phyloP scores from a whole-genome alignment of 2,113 vertebrate genomes.

The Chrysochloris asiatica region DNA sequence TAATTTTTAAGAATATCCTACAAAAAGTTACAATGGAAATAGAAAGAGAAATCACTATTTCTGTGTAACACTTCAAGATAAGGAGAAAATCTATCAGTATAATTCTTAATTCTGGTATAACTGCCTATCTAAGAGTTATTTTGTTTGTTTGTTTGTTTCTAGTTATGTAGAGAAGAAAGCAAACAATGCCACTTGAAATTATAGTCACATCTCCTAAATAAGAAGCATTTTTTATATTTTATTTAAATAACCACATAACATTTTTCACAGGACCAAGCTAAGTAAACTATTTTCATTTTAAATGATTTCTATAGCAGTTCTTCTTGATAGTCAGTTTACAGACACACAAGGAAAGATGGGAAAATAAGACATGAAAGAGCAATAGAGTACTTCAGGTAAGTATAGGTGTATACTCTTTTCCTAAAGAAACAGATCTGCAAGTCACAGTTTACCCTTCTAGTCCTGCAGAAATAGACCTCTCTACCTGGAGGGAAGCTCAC shows the following conservation, averaged over 20 bases:
- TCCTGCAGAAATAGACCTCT: neutral
- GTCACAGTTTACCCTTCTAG: neutral
- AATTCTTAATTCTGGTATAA: neutral
- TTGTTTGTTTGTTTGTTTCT: neutral
- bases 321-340: neutral
- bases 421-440: neutral
- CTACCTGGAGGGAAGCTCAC: neutral
- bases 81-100: neutral
- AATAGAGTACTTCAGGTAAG: neutral
- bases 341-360: neutral
- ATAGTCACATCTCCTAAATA: slow-evolving; percentile 18
- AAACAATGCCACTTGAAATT: slow-evolving; percentile 14
- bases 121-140: neutral
- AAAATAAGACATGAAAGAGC: slow-evolving; percentile 32
- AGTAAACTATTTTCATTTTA: neutral
- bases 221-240: neutral
- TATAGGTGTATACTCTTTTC: neutral
- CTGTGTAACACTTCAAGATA: slow-evolving; percentile 5
- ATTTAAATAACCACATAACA: neutral
- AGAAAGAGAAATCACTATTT: slow-evolving; percentile 47
- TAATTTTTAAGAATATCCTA: slow-evolving; percentile 34
- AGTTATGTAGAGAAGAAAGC: neutral
- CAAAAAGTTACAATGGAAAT: slow-evolving; percentile 38
- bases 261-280: slow-evolving; percentile 30
- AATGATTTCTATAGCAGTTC: neutral